Conservation (phyloP, 1,140 invertebrate genomes). For the Melipona quadrifasciata region DNA sequence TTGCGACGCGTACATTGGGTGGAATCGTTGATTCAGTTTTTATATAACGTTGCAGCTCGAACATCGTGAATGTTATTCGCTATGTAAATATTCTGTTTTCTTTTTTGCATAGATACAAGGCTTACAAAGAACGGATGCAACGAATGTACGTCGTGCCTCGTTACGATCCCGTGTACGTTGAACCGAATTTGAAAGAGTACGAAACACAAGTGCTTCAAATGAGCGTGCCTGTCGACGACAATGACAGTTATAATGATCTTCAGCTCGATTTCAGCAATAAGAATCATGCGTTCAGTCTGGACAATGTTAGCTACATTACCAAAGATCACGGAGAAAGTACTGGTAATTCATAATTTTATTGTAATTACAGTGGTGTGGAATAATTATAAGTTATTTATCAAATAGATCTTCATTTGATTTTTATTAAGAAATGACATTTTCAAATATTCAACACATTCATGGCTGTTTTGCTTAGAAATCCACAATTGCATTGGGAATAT, state of each 20-base stretch:
- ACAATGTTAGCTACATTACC: conserved; percentile 92
- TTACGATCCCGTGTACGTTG: conserved; percentile 91
- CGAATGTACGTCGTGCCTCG: conserved; percentile 87
- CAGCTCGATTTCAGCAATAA: conserved; percentile 93
- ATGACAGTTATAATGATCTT: conserved; percentile 88
- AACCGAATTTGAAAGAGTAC: conserved; percentile 91
- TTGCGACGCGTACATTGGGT: not conserved
- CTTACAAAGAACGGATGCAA: conserved; percentile 90
- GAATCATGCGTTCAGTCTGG: conserved; percentile 92
- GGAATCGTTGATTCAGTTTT: too few relatives aligned
- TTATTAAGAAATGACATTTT: too few relatives aligned
- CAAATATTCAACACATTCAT: too few relatives aligned
- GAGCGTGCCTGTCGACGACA: conserved; percentile 92
- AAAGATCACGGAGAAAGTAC: conserved; percentile 87
- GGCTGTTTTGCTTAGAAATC: too few relatives aligned
- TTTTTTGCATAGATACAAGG: conserved; percentile 84
- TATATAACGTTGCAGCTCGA: too few relatives aligned
- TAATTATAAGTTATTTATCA: too few relatives aligned
- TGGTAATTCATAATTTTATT: conserved; percentile 67
- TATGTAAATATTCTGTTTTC: not conserved
- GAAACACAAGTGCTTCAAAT: conserved; percentile 94
- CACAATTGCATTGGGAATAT: too few relatives aligned
- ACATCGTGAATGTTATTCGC: too few relatives aligned
- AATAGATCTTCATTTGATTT: too few relatives aligned
- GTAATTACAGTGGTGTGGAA: too few relatives aligned